Evolutionary conservation across 2,797 vertebrate species (phyloP).

Genomic region (Anguilla marmorata): DNA sequence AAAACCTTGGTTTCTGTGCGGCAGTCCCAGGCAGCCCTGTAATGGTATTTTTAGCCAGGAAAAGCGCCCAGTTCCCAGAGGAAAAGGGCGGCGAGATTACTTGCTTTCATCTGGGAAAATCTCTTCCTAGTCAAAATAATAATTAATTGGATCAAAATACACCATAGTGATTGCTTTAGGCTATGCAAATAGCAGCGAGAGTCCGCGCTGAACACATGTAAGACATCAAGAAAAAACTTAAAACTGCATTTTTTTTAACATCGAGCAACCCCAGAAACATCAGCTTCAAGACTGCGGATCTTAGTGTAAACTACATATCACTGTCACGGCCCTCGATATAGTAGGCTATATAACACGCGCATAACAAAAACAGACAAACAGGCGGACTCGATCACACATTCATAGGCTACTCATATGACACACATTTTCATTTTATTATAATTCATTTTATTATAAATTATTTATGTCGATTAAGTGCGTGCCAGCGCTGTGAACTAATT

Average conservation of each 20-base stretch:
- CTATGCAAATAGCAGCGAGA: slow-evolving; percentile 64
- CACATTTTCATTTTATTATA: not conserved
- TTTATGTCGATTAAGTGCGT: not conserved
- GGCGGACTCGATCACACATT: not conserved
- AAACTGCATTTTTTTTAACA: not conserved
- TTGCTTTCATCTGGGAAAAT: slow-evolving; percentile 78
- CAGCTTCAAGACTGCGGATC: not conserved
- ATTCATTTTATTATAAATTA: not conserved
- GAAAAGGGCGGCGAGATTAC: slow-evolving; percentile 79
- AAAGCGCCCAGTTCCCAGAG: slow-evolving; percentile 79
- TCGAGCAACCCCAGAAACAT: not conserved
- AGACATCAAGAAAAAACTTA: not conserved
- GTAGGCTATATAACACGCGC: too few relatives aligned
- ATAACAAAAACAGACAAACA: too few relatives aligned
- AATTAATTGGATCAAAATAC: slow-evolving; percentile 81
- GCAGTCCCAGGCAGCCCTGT: slow-evolving; percentile 60
- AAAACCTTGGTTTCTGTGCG: slow-evolving; percentile 66
- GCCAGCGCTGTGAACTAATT: not conserved
- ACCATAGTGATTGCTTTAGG: slow-evolving; percentile 59
- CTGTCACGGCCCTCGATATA: not conserved
- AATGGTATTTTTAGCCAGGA: slow-evolving; percentile 79
- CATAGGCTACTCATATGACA: not conserved
- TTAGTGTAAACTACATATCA: not conserved
- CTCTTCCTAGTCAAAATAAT: slow-evolving; percentile 80
- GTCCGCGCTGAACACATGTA: slow-evolving; percentile 44